These are phyloP conservation scores for Toxonevra muliebris DNA, from an alignment of 2,888 invertebrate species.

Conservation along the genomic window DNA sequence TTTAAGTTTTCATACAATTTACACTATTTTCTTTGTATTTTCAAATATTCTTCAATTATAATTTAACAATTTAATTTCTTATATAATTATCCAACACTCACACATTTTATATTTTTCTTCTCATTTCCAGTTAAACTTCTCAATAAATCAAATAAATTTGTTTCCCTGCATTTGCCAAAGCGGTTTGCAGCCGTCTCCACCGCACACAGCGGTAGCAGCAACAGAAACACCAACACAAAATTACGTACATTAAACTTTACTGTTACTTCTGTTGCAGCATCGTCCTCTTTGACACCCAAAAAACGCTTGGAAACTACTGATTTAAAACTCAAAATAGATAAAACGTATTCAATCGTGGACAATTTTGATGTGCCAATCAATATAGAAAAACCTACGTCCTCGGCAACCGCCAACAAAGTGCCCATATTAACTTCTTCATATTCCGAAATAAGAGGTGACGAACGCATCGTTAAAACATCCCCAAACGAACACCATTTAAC, in stretches of 20 bases:
- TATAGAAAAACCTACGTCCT: background rate
- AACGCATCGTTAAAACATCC: constrained; percentile 53
- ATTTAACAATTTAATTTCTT: too few relatives aligned
- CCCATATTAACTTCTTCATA: constrained; percentile 12
- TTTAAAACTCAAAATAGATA: too few relatives aligned
- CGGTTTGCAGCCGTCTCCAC: background rate
- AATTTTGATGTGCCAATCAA: background rate
- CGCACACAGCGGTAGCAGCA: background rate
- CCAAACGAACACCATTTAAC: constrained; percentile 57
- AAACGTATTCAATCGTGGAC: too few relatives aligned
- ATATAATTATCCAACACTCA: background rate
- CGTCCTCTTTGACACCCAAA: too few relatives aligned
- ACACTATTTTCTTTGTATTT: too few relatives aligned
- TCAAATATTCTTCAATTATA: too few relatives aligned
- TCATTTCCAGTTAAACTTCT: constrained; percentile 26
- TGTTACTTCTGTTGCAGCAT: too few relatives aligned
- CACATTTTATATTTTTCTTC: constrained; percentile 5
- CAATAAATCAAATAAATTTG: constrained; percentile 2
- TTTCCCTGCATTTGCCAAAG: too few relatives aligned
- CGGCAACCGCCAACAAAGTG: constrained; percentile 4
- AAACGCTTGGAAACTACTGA: too few relatives aligned
- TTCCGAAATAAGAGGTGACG: constrained; percentile 45
- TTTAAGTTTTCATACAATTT: background rate
- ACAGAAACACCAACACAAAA: too few relatives aligned
- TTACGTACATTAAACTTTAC: too few relatives aligned